Evolutionary conservation across 2,888 invertebrate species (phyloP).

Genomic region (Agrochola circellaris): DNA sequence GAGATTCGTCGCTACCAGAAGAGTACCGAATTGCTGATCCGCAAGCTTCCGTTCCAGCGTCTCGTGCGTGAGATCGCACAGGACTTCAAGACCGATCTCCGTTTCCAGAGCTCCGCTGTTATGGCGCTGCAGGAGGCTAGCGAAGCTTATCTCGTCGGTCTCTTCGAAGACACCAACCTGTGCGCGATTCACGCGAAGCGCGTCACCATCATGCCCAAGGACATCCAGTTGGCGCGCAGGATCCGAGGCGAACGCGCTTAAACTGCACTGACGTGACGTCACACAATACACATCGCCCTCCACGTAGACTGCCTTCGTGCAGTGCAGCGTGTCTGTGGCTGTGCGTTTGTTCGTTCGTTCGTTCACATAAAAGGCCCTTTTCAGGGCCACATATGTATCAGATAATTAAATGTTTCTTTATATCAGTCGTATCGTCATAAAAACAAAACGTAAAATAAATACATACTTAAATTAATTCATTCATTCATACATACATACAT

Average conservation of each 20-base stretch:
- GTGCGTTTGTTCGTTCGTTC: no score
- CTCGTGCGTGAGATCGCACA: slow-evolving; percentile 97
- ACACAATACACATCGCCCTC: no score
- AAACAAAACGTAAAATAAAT: no score
- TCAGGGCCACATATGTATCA: no score
- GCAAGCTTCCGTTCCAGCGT: slow-evolving; percentile 97
- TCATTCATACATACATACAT: no score
- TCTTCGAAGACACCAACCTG: slow-evolving; percentile 99
- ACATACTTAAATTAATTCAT: no score
- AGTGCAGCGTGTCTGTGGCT: no score
- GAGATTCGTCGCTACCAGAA: slow-evolving; percentile 98
- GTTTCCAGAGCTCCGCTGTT: slow-evolving; percentile 91
- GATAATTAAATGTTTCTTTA: no score
- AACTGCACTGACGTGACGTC: no score
- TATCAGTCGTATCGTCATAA: no score
- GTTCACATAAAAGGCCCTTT: no score
- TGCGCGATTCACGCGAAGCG: slow-evolving; percentile 99
- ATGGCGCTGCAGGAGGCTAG: slow-evolving; percentile 96
- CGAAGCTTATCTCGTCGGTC: slow-evolving; percentile 97
- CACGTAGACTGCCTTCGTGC: no score
- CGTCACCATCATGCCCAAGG: slow-evolving; percentile 99
- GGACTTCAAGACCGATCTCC: slow-evolving; percentile 96
- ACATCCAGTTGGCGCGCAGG: slow-evolving; percentile 98
- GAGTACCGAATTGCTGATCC: slow-evolving; percentile 96
- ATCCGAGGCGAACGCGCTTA: slow-evolving; percentile 99